phyloP scores from a whole-genome alignment of 53 echinoderm and acorn worm genomes.

The Henricia sp. region DNA sequence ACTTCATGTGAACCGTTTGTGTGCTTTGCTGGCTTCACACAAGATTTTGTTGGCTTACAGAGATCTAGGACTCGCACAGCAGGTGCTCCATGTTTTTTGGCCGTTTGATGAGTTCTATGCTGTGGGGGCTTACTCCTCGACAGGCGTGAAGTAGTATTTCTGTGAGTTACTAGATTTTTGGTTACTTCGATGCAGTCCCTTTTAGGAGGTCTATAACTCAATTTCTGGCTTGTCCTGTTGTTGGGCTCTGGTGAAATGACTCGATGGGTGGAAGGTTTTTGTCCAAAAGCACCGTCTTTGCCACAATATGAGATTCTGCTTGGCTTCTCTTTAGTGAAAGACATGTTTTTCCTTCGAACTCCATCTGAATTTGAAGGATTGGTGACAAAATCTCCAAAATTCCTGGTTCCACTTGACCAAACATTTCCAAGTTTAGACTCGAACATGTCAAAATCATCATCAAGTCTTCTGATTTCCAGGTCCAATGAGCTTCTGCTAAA shows the following conservation, averaged over 20 bases:
- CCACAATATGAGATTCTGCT: not conserved
- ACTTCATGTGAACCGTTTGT: not conserved
- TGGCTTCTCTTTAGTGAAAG: constrained; percentile 26
- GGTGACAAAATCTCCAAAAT: not conserved
- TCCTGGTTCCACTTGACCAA: not conserved
- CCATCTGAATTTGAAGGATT: not conserved
- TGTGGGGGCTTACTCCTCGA: not conserved
- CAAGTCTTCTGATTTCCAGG: too few relatives aligned
- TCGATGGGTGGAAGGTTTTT: not conserved
- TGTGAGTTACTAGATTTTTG: not conserved
- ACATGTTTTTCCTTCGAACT: constrained; percentile 3
- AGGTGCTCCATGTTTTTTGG: not conserved
- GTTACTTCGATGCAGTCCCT: constrained; percentile 16
- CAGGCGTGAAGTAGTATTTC: not conserved
- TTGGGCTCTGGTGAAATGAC: not conserved
- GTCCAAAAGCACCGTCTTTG: too few relatives aligned
- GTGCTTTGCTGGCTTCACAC: too few relatives aligned
- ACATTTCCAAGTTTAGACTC: too few relatives aligned
- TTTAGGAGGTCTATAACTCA: not conserved
- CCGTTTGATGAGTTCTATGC: not conserved
- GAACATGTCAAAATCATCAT: too few relatives aligned
- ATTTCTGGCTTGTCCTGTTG: not conserved
- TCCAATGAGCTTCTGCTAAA: too few relatives aligned
- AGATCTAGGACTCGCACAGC: constrained; percentile 4
- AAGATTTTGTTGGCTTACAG: not conserved